Base-by-base conservation (phyloP, 2,113 vertebrate genomes). In the Speoplatyrhinus poulsoni region DNA sequence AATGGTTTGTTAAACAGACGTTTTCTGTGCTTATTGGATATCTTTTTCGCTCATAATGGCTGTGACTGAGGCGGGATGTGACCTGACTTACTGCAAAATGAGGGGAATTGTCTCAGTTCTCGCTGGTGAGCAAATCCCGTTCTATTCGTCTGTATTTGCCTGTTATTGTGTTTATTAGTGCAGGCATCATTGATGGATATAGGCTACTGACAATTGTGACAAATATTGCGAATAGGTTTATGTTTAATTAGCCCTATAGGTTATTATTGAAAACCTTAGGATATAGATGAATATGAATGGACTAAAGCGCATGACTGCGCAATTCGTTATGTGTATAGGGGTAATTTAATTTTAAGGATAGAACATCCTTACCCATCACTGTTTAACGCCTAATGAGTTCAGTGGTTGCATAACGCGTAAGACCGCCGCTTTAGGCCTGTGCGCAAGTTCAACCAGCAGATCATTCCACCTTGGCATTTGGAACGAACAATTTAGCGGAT, bases 11-110 rank as follows among this genome's bases (percentile, higher is more conserved):
- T 48, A 8, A 41, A 16, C 13, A 48, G 1, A 56, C 32, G 52
- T 6, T 56, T 61, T 8, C 15, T 15, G 33, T 66, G 48, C 68
- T 1, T 19, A 7, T 52, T 61, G 84, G 77, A 82, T 82, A 59
- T 66, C 36, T 2, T 0, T 49, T 6, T 17, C 11, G 11, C 12
- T 41, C 33, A 65, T 11, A 52, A 94, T 94, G 93, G 91, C 88
- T 46, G 85, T 93, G 56, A 94, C 92, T 0, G 86, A 93, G 46
- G 89, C 91, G 68, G 87, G 89, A 84, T 93, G 91, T 16, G 92
- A 93, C 16, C 70, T 94, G 6, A 93, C 92, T 17, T 94, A 93
- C 83, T 94, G 92, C 88, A 93, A 81, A 61, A 94, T 94, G 92
- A 86, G 93, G 69, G 91, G 92, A 5, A 91, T 94, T 54, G 88